Base-by-base conservation (phyloP, 2,797 vertebrate genomes). In the Halcyon leucocephala region DNA sequence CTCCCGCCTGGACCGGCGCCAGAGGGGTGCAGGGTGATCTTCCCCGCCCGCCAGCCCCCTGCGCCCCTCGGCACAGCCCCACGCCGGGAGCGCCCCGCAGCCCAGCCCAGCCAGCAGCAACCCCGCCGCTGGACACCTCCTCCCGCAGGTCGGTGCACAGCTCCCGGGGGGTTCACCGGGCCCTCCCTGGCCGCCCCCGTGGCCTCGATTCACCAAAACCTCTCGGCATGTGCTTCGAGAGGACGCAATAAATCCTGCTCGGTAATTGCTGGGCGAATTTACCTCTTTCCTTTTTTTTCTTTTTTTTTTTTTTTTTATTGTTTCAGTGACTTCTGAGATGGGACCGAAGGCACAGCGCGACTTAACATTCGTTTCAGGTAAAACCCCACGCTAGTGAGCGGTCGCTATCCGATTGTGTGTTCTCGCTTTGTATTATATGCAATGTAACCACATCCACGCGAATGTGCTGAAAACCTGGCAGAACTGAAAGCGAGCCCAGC, bases 351-450 rank as follows among this genome's bases (percentile, higher is more conserved):
- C n/a, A 7, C 66, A 18, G 54, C 26, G 4, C 13, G 1, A 3
- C 70, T 35, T 85, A 29, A 22, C 49, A 2, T 51, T 79, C 7
- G 1, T 49, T 55, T 16, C 94, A 96, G 96, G 96, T 97, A 97
- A 96, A 86, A 24, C 24, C 31, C 51, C 41, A 4, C 0, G 12
- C 62, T 18, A 20, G 49, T 0, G 17, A 93, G 62, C 0, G 0
- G 19, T 62, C 0, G 10, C 84, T 54, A 0, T 46, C 61, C 13
- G 42, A 4, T 33, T 7, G 81, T 10, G 10, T 24, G 52, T 64
- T 58, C 60, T 51, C 37, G 64, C 52, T 85, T 82, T 18, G 9
- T 22, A 0, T 33, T 35, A 29, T 19, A 17, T 15, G 22, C 44
- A 2, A 4, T 12, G 21, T 60, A 64, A 31, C 44, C 6, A 52